Conservation (phyloP, 2,113 vertebrate genomes). For the Perccottus glenii region DNA sequence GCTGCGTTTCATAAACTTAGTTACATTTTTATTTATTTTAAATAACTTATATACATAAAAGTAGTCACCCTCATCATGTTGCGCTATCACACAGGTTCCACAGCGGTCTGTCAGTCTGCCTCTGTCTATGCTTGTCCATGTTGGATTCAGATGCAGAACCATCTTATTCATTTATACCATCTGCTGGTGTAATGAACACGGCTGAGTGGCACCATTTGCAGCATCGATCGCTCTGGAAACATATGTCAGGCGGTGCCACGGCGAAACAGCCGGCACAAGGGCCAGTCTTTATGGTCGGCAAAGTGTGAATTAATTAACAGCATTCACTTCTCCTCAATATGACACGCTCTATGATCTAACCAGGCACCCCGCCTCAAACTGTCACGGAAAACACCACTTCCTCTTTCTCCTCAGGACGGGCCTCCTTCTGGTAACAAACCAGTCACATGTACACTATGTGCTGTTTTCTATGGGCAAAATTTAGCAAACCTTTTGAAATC, state of each 20-base stretch:
- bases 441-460: too few species aligned
- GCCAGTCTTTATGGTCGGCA: constrained; percentile 43
- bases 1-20: too few species aligned
- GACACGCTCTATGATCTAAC: constrained; percentile 55
- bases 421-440: too few species aligned
- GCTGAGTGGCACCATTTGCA: constrained; percentile 36
- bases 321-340: constrained; percentile 56
- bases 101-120: constrained; percentile 15
- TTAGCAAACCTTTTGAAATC: too few species aligned
- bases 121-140: too few species aligned
- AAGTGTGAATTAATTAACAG: constrained; percentile 65
- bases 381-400: constrained; percentile 20
- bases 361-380: constrained; percentile 40
- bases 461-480: too few species aligned
- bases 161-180: too few species aligned
- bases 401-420: neutral
- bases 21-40: too few species aligned
- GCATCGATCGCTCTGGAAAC: constrained; percentile 58
- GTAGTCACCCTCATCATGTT: too few species aligned
- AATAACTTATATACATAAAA: too few species aligned
- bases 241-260: constrained; percentile 44
- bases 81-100: neutral
- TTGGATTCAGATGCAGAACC: constrained; percentile 32
- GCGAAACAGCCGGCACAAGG: constrained; percentile 43
- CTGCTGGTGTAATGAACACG: constrained; percentile 47